phyloP scores from a whole-genome alignment of 2,113 vertebrate genomes.

The Cheilinus undulatus region DNA sequence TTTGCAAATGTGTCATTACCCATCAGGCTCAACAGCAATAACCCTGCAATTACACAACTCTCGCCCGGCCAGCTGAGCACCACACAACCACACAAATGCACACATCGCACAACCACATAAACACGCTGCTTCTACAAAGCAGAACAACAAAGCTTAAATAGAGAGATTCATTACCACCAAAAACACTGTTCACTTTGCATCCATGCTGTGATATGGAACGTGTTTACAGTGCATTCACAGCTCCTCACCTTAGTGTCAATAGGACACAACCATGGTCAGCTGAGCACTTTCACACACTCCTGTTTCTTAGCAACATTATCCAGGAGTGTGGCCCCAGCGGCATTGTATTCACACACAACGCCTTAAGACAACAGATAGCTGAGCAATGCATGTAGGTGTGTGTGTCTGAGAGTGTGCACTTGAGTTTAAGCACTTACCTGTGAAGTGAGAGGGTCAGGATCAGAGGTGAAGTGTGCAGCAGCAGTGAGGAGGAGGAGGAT shows the following conservation, averaged over 20 bases:
- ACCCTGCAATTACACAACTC: conserved; percentile 94
- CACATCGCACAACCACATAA: conserved; percentile 29
- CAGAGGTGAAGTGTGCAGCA: conserved; percentile 19
- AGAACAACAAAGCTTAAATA: conserved; percentile 19
- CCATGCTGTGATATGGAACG: not conserved
- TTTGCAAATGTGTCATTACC: conserved; percentile 99
- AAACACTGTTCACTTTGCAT: not conserved
- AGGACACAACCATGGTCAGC: conserved; percentile 69
- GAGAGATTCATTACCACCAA: conserved; percentile 12
- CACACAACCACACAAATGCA: conserved; percentile 41
- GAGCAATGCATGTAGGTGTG: conserved; percentile 39
- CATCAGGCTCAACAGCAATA: conserved; percentile 95
- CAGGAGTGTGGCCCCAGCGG: conserved; percentile 43
- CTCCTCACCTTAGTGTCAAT: conserved; percentile 65
- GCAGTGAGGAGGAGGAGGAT: conserved; percentile 30
- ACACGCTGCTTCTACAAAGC: conserved; percentile 14
- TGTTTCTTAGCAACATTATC: conserved; percentile 82
- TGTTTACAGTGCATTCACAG: conserved; percentile 65
- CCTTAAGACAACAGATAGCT: conserved; percentile 49
- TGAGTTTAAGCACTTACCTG: conserved; percentile 72
- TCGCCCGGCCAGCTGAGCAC: conserved; percentile 81
- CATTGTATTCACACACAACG: conserved; percentile 12
- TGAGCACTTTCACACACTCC: conserved; percentile 65
- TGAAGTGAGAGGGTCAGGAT: conserved; percentile 36
- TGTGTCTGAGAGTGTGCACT: conserved; percentile 12